Percentiles rank a stretch among this genome's conserved stretches.
Evolutionary conservation across 2,113 vertebrate species (phyloP).

Genomic region (Pseudorectes ferrugineus): DNA sequence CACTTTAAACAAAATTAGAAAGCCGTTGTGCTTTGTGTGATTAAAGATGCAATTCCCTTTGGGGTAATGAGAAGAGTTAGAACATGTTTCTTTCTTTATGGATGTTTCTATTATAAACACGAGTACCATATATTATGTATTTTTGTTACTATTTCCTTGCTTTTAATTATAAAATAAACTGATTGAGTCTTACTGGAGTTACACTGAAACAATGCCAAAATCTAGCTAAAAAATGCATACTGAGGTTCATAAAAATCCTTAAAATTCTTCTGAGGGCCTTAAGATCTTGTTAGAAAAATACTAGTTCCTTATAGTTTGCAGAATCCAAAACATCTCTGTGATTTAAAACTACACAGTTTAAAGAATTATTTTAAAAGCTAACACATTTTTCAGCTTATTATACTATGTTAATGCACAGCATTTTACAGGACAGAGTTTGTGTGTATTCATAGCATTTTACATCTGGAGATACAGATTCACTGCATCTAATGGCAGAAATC

Average conservation of each 20-base stretch:
- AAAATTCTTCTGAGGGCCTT: conserved; percentile 59
- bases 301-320: conserved; percentile 32
- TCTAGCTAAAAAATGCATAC: conserved; percentile 63
- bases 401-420: neutral
- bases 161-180: conserved; percentile 75
- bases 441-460: neutral
- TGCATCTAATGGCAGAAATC: neutral
- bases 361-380: neutral
- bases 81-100: conserved; percentile 78
- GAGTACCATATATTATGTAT: conserved; percentile 71
- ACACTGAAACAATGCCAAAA: conserved; percentile 69
- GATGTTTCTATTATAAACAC: conserved; percentile 76
- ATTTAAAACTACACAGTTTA: conserved; percentile 7
- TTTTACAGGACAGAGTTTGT: conserved; percentile 7
- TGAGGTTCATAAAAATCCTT: conserved; percentile 67
- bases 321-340: conserved; percentile 40
- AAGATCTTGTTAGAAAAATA: conserved; percentile 62
- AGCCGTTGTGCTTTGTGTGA: conserved; percentile 77
- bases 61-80: conserved; percentile 79
- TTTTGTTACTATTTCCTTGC: conserved; percentile 74
- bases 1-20: conserved; percentile 89
- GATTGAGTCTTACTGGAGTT: conserved; percentile 65
- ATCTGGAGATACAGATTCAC: neutral
- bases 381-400: conserved; percentile 30
- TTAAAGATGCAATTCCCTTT: conserved; percentile 83